Evolutionary conservation across 2,113 vertebrate species (phyloP).

Genomic region (Procavia capensis): DNA sequence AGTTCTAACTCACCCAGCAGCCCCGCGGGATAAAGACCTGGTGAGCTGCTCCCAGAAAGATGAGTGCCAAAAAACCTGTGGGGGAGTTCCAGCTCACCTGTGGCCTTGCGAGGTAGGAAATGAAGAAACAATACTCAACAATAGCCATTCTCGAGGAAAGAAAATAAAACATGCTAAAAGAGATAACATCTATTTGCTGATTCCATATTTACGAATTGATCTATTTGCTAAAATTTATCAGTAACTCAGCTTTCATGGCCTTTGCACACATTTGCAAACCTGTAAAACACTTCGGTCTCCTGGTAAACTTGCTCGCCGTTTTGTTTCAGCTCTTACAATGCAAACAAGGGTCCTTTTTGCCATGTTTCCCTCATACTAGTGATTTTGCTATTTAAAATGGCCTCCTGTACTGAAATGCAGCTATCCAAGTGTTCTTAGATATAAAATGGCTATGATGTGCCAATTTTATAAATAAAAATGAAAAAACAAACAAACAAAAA

Average conservation of each 20-base stretch:
- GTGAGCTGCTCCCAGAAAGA: neutral
- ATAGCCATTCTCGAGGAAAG: neutral
- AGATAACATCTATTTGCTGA: neutral
- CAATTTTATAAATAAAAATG: too few relatives aligned
- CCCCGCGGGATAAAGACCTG: neutral
- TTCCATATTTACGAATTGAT: neutral
- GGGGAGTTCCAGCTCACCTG: too few relatives aligned
- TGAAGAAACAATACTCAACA: too few relatives aligned
- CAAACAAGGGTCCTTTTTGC: neutral
- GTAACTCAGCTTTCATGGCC: neutral
- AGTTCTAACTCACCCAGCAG: neutral
- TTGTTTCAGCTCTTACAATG: neutral
- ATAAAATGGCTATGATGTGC: neutral
- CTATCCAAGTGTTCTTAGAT: neutral
- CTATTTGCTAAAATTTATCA: neutral
- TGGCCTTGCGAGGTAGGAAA: too few relatives aligned
- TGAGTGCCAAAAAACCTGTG: too few relatives aligned
- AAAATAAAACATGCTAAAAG: neutral
- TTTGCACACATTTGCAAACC: neutral
- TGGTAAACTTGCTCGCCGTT: neutral
- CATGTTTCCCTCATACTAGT: neutral
- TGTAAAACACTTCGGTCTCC: neutral
- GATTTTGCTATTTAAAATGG: neutral
- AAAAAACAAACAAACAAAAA: too few relatives aligned
- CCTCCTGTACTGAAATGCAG: neutral